phyloP scores from a whole-genome alignment of 2,888 invertebrate species.

The Cataglyphis albicans region DNA sequence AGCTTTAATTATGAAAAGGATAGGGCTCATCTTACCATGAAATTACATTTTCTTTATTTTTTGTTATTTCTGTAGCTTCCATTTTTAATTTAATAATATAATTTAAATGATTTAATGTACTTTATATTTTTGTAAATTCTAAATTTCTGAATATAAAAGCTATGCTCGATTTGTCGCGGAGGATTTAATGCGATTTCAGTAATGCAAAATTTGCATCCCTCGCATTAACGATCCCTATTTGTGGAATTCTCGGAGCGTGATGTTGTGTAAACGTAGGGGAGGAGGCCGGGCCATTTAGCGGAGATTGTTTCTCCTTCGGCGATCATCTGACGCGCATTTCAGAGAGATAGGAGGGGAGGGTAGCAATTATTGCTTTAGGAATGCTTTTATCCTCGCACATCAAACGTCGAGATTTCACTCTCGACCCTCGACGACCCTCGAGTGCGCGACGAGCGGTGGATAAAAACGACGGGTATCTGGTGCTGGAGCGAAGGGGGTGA shows the following conservation, averaged over 20 bases:
- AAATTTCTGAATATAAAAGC: background rate
- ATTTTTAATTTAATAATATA: background rate
- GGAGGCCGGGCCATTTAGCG: conserved; percentile 51
- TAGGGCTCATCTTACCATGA: background rate
- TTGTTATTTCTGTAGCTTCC: background rate
- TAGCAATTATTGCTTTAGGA: conserved; percentile 71
- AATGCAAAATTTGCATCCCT: conserved; percentile 44
- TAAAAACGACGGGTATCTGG: conserved; percentile 34
- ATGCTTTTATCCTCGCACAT: conserved; percentile 70
- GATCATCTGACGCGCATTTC: conserved; percentile 64
- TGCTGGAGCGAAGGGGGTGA: background rate
- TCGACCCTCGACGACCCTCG: conserved; percentile 50
- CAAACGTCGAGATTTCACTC: conserved; percentile 68
- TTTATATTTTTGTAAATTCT: background rate
- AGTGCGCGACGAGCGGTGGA: conserved; percentile 6
- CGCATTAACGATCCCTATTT: conserved; percentile 62
- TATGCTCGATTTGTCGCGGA: background rate
- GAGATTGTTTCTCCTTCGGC: conserved; percentile 69
- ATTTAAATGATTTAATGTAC: background rate
- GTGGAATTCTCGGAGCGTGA: conserved; percentile 63
- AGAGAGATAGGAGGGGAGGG: conserved; percentile 14
- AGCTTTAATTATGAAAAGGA: background rate
- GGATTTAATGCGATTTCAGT: conserved; percentile 30
- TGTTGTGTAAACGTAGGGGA: conserved; percentile 58
- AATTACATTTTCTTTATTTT: background rate